Evolutionary conservation across 1,140 invertebrate species (phyloP).

Genomic region (Drosophila bifasciata): DNA sequence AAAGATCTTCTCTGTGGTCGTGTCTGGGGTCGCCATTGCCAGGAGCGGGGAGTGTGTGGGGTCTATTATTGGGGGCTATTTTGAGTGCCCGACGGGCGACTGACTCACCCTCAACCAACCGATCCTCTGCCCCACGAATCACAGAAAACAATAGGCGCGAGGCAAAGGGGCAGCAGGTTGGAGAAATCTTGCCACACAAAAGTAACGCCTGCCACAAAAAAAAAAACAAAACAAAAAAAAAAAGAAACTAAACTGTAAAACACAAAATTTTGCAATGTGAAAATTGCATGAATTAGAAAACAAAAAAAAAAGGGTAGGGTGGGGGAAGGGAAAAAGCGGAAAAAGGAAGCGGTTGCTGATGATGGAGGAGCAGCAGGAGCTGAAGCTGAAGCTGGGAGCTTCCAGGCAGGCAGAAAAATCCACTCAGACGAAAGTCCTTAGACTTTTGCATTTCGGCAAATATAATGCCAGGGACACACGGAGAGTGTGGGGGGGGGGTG

Average conservation of each 20-base stretch:
- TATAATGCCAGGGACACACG: slow-evolving; percentile 66
- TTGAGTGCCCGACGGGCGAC: slow-evolving; percentile 10
- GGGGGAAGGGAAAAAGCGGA: neutral
- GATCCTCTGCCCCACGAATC: slow-evolving; percentile 24
- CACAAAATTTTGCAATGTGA: slow-evolving; percentile 48
- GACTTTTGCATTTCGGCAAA: slow-evolving; percentile 80
- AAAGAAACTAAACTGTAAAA: slow-evolving; percentile 5
- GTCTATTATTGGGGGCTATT: slow-evolving; percentile 30
- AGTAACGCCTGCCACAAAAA: slow-evolving; percentile 34
- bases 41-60: slow-evolving; percentile 10
- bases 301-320: neutral
- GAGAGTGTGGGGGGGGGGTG: slow-evolving; percentile 30
- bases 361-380: slow-evolving; percentile 32
- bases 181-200: slow-evolving; percentile 19
- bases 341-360: slow-evolving; percentile 20
- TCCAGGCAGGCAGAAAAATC: slow-evolving; percentile 63
- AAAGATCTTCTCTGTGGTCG: too few relatives aligned
- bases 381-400: neutral
- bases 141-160: slow-evolving; percentile 26
- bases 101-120: slow-evolving; percentile 34
- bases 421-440: slow-evolving; percentile 83
- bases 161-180: neutral
- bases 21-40: neutral
- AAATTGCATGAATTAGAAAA: slow-evolving; percentile 77
- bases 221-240: slow-evolving; percentile 31